Evolutionary conservation across 2,888 invertebrate genomes (phyloP).

Genomic region (Brachycybe producta): DNA sequence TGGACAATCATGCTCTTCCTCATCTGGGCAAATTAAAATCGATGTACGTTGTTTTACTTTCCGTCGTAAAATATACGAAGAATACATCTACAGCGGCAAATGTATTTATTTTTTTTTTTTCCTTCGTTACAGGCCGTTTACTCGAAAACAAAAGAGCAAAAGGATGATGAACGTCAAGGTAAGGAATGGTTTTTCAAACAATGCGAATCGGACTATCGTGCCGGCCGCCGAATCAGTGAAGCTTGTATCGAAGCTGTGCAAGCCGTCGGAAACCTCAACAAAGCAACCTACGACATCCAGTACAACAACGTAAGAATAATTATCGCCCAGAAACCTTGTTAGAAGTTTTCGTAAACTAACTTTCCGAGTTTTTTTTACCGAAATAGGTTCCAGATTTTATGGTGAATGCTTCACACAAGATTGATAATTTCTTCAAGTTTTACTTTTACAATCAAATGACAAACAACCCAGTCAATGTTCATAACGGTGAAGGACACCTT

Average conservation of each 20-base stretch:
- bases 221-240: neutral
- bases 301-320: slow-evolving; percentile 8
- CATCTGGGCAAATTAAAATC: neutral
- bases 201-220: slow-evolving; percentile 1
- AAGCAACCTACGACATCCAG: neutral
- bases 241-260: slow-evolving; percentile 4
- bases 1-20: neutral
- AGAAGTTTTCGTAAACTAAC: neutral
- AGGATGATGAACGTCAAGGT: neutral
- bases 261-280: neutral
- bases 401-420: slow-evolving; percentile 16
- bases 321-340: no score
- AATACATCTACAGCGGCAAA: no score
- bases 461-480: slow-evolving; percentile 9
- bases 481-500: slow-evolving; percentile 8
- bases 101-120: neutral
- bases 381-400: slow-evolving; percentile 16
- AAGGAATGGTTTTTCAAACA: slow-evolving; percentile 6
- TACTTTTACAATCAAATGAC: slow-evolving; percentile 7
- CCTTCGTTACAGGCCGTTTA: neutral
- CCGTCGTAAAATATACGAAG: no score
- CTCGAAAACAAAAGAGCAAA: slow-evolving; percentile 4
- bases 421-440: slow-evolving; percentile 17
- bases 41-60: neutral
- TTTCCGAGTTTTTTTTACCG: neutral